phyloP scores from a whole-genome alignment of 2,888 invertebrate species.

The Drosophila cracens region DNA sequence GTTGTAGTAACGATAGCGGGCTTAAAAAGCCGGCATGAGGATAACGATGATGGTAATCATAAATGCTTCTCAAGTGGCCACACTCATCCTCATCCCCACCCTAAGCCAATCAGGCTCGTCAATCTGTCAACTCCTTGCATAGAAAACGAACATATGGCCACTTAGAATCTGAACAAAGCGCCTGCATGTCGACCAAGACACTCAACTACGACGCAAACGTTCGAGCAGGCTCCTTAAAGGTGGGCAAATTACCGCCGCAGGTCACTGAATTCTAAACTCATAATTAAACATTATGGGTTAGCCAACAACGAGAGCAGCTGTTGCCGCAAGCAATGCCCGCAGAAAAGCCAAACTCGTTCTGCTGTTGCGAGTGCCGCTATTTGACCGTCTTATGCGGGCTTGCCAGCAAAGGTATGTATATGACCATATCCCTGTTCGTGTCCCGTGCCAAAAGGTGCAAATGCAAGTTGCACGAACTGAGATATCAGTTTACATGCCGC shows the following conservation, averaged over 20 bases:
- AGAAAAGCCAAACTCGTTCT: slow-evolving; percentile 55
- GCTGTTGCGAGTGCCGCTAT: slow-evolving; percentile 39
- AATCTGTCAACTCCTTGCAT: slow-evolving; percentile 70
- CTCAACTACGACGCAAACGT: slow-evolving; percentile 46
- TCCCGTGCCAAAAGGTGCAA: slow-evolving; percentile 79
- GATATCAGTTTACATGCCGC: slow-evolving; percentile 68
- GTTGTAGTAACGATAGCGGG: slow-evolving; percentile 7
- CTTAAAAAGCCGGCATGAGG: slow-evolving; percentile 49
- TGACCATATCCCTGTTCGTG: slow-evolving; percentile 26
- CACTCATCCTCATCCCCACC: slow-evolving; percentile 20
- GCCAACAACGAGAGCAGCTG: slow-evolving; percentile 21
- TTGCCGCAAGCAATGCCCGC: slow-evolving; percentile 59
- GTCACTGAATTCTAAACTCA: slow-evolving; percentile 48
- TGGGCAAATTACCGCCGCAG: slow-evolving; percentile 77
- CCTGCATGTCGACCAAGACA: slow-evolving; percentile 56
- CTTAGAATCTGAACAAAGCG: slow-evolving; percentile 61
- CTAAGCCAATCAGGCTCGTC: slow-evolving; percentile 62
- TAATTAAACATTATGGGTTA: slow-evolving; percentile 50
- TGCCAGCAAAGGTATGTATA: slow-evolving; percentile 47
- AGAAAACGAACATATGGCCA: slow-evolving; percentile 61
- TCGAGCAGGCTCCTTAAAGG: slow-evolving; percentile 66
- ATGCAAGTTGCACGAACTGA: slow-evolving; percentile 58
- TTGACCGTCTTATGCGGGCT: slow-evolving; percentile 62
- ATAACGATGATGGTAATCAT: slow-evolving; percentile 63
- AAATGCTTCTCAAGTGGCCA: slow-evolving; percentile 54